A percentile compares a stretch with the other conserved stretches of the same genome.
phyloP scores from a whole-genome alignment of 2,797 vertebrate species.

The Tenualosa thibaudeaui region DNA sequence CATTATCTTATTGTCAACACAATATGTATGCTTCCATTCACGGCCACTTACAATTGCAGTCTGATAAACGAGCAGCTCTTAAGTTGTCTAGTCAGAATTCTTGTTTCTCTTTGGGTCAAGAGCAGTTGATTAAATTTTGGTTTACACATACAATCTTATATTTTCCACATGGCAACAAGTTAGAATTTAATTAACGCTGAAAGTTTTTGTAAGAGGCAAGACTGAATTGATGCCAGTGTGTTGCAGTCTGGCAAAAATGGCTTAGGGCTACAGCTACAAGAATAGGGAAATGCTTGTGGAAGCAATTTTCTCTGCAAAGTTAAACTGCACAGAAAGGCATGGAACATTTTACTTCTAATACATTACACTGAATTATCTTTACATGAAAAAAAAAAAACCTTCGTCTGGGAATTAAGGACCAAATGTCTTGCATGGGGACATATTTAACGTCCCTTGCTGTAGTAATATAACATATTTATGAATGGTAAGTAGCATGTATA shows the following conservation, averaged over 20 bases:
- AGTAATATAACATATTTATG: not conserved
- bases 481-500: not conserved
- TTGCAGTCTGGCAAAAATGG: not conserved
- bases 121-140: not conserved
- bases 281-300: not conserved
- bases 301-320: not conserved
- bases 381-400: not conserved
- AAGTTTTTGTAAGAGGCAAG: not conserved
- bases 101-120: not conserved
- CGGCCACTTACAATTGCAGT: not conserved
- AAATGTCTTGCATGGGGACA: not conserved
- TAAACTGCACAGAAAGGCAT: not conserved
- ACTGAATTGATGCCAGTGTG: not conserved
- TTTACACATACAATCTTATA: not conserved
- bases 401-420: not conserved
- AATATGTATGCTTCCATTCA: not conserved
- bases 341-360: not conserved
- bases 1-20: not conserved
- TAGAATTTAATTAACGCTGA: not conserved
- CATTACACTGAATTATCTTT: not conserved
- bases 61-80: not conserved
- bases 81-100: not conserved
- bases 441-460: not conserved
- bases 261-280: not conserved
- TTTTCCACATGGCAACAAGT: not conserved